Percentiles rank a stretch among this genome's conserved stretches.
Conservation (phyloP, 2,888 invertebrate genomes). For the Bimastos eiseni region DNA sequence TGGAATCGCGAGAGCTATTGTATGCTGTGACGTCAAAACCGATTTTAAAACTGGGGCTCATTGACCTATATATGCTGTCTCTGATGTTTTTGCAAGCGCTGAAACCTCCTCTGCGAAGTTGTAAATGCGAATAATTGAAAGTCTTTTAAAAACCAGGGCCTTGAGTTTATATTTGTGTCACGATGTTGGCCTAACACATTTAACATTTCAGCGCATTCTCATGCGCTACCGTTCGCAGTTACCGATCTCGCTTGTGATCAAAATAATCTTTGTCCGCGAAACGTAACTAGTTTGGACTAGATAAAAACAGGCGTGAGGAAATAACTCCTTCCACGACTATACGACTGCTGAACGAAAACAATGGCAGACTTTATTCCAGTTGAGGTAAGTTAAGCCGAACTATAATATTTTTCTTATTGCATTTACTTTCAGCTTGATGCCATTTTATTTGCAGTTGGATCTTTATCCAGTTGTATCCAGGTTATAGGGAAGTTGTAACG, state of each 20-base stretch:
- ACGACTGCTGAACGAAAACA: not conserved
- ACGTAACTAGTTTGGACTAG: no score
- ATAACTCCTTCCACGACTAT: no score
- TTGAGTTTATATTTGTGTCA: not conserved
- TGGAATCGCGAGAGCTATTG: no score
- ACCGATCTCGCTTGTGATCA: no score
- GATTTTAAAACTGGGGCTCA: no score
- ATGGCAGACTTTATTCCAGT: constrained; percentile 6
- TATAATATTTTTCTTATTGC: not conserved
- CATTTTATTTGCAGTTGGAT: not conserved
- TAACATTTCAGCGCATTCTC: not conserved
- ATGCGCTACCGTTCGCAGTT: not conserved
- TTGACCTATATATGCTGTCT: no score
- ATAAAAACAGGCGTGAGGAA: no score
- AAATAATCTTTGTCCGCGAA: not conserved
- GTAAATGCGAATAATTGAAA: not conserved
- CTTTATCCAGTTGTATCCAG: not conserved
- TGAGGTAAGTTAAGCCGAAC: not conserved
- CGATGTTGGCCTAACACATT: not conserved
- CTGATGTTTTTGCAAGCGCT: no score
- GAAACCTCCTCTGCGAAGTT: no score
- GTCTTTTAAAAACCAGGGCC: not conserved
- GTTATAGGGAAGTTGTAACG: not conserved
- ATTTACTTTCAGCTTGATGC: not conserved
- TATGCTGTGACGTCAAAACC: no score